These are phyloP conservation scores for Orthosia cruda DNA, from an alignment of 2,888 invertebrate genomes.

Conservation along the genomic window DNA sequence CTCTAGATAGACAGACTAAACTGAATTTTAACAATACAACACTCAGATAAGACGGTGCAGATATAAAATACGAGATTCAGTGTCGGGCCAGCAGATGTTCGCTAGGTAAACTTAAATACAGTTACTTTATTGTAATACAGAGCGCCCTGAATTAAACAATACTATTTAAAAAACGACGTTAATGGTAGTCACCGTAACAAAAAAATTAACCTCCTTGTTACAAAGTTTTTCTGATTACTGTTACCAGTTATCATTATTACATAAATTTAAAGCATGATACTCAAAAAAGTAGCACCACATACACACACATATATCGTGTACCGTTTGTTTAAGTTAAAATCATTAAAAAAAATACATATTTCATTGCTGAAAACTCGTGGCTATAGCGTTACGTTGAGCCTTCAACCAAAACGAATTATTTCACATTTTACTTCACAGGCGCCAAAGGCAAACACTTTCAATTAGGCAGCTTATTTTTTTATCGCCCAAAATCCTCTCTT, in stretches of 20 bases:
- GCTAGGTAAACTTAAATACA: too few species aligned
- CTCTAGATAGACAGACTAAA: conserved; percentile 62
- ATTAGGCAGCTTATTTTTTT: too few species aligned
- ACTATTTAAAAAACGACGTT: too few species aligned
- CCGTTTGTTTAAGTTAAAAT: background rate
- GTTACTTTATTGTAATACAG: too few species aligned
- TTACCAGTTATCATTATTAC: too few species aligned
- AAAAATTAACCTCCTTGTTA: too few species aligned
- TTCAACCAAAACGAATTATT: background rate
- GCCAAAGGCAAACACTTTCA: background rate
- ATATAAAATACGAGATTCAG: conserved; percentile 60
- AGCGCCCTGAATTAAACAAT: too few species aligned
- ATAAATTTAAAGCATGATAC: too few species aligned
- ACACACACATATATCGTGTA: too few species aligned
- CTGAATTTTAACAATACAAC: conserved; percentile 67
- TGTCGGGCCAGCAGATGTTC: conserved; percentile 38
- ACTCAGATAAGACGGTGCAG: conserved; percentile 55
- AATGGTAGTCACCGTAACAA: too few species aligned
- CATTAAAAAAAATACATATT: background rate
- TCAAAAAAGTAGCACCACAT: too few species aligned
- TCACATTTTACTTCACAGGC: background rate
- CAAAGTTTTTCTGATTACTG: too few species aligned
- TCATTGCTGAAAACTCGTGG: background rate
- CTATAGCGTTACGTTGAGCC: background rate
- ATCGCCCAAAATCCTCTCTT: background rate